Conservation (phyloP, 2,888 invertebrate species). For the Celastrina argiolus region DNA sequence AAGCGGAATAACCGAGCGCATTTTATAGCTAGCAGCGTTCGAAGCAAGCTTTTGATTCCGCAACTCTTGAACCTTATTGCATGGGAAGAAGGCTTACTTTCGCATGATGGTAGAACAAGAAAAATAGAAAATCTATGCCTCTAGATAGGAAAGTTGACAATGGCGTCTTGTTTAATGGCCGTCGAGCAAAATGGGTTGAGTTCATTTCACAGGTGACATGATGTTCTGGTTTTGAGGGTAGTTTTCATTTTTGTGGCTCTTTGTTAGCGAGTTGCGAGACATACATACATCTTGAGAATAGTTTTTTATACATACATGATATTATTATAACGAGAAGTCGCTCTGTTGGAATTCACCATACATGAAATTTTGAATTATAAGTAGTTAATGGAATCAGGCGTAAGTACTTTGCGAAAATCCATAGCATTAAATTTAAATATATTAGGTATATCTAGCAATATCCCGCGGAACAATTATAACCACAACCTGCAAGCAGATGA, state of each 20-base stretch:
- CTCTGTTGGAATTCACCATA: too few relatives aligned
- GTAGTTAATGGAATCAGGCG: too few relatives aligned
- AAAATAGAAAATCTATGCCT: slow-evolving; percentile 51
- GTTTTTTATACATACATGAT: not conserved
- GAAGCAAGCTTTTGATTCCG: slow-evolving; percentile 24
- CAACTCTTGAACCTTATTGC: not conserved
- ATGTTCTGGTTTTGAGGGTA: slow-evolving; percentile 13
- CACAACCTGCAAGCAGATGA: too few relatives aligned
- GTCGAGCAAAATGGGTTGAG: slow-evolving; percentile 47
- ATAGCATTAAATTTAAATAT: too few relatives aligned
- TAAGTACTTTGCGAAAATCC: too few relatives aligned
- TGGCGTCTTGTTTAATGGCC: slow-evolving; percentile 71
- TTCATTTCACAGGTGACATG: slow-evolving; percentile 27
- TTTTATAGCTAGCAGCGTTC: slow-evolving; percentile 35
- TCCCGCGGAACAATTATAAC: too few relatives aligned
- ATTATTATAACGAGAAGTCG: too few relatives aligned
- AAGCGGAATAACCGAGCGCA: slow-evolving; percentile 14
- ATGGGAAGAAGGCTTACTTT: slow-evolving; percentile 18
- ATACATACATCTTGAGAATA: too few relatives aligned
- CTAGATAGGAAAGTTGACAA: slow-evolving; percentile 66
- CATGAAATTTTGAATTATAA: too few relatives aligned
- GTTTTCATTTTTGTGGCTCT: slow-evolving; percentile 20
- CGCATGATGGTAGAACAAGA: not conserved
- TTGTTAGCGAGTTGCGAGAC: not conserved
- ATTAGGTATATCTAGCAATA: too few relatives aligned